These are phyloP conservation scores for Galerucella calmariensis DNA, from an alignment of 2,888 invertebrate species.

Conservation along the genomic window DNA sequence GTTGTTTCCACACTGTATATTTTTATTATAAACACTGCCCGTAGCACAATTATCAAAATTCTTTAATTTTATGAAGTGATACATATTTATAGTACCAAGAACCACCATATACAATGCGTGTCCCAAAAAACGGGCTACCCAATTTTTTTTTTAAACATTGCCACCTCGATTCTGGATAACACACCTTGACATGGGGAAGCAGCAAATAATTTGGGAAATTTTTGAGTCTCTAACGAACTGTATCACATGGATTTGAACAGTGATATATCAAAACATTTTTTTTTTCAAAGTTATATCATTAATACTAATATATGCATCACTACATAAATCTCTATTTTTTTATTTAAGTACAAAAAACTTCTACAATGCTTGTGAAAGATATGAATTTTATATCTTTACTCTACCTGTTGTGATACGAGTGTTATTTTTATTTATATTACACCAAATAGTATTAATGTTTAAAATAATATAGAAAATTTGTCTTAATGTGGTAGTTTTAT, in stretches of 20 bases:
- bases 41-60: conserved; percentile 28
- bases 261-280: too few species aligned
- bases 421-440: conserved; percentile 25
- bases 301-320: not conserved
- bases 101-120: too few species aligned
- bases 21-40: conserved; percentile 34
- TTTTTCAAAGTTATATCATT: not conserved
- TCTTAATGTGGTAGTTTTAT: conserved; percentile 17
- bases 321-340: not conserved
- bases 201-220: too few species aligned
- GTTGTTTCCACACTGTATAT: too few species aligned
- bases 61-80: not conserved
- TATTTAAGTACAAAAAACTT: conserved; percentile 2
- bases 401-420: conserved; percentile 33
- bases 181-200: too few species aligned
- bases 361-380: conserved; percentile 6
- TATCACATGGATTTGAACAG: too few species aligned
- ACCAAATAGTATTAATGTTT: conserved; percentile 31
- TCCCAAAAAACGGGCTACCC: too few species aligned
- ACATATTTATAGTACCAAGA: not conserved
- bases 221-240: too few species aligned
- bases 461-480: conserved; percentile 23
- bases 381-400: conserved; percentile 20
- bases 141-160: too few species aligned
- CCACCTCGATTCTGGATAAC: too few species aligned